Evolutionary conservation across 2,797 vertebrate species (phyloP).

Genomic region (Acestrorhynchus altus): DNA sequence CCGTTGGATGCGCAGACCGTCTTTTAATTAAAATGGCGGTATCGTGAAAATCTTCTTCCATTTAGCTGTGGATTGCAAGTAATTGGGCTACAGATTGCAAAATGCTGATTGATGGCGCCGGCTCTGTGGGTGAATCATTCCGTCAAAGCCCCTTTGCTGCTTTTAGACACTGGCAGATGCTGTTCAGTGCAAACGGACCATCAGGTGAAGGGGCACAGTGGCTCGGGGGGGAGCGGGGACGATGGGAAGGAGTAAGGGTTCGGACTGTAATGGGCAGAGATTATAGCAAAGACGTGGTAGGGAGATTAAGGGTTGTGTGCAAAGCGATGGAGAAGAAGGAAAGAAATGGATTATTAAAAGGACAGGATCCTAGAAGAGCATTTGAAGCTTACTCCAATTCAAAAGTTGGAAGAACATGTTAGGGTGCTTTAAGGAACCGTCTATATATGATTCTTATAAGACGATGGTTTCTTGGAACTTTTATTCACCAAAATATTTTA

Average conservation of each 20-base stretch:
- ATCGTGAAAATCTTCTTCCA: slow-evolving; percentile 62
- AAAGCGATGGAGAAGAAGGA: not conserved
- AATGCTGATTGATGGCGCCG: slow-evolving; percentile 60
- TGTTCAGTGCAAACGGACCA: slow-evolving; percentile 27
- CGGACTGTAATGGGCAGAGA: not conserved
- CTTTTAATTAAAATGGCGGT: slow-evolving; percentile 68
- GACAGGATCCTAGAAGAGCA: too few relatives aligned
- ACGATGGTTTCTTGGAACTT: too few relatives aligned
- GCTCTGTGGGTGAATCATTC: slow-evolving; percentile 45
- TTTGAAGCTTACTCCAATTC: too few relatives aligned
- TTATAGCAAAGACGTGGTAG: not conserved
- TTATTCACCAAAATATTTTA: too few relatives aligned
- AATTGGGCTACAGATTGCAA: slow-evolving; percentile 60
- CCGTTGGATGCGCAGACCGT: slow-evolving; percentile 58
- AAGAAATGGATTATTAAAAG: too few relatives aligned
- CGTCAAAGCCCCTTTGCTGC: slow-evolving; percentile 18
- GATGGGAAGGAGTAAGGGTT: not conserved
- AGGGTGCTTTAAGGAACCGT: too few relatives aligned
- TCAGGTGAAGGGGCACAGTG: not conserved
- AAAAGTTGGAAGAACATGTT: too few relatives aligned
- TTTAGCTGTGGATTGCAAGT: slow-evolving; percentile 62
- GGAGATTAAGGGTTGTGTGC: not conserved
- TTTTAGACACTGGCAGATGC: slow-evolving; percentile 19
- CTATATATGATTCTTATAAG: too few relatives aligned
- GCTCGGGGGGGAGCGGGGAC: too few relatives aligned